Conservation (phyloP, 2,888 invertebrate species). For the Galerucella calmariensis region DNA sequence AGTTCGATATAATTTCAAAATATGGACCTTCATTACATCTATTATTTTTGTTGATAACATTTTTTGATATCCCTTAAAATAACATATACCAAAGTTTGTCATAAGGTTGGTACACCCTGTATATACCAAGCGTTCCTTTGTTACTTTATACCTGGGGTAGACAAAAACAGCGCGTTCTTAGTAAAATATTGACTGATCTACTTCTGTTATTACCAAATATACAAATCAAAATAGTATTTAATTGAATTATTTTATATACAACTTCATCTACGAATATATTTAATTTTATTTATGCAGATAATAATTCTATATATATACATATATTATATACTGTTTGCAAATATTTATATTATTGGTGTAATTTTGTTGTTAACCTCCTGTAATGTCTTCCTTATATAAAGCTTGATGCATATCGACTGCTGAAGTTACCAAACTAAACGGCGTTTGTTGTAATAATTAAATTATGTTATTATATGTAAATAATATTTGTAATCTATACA, state of each 20-base stretch:
- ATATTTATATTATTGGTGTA: conserved; percentile 1
- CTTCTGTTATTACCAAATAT: neutral
- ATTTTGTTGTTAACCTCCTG: conserved; percentile 8
- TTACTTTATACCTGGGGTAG: neutral
- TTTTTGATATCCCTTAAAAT: too few relatives aligned
- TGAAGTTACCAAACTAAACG: conserved; percentile 44
- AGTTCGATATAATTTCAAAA: too few relatives aligned
- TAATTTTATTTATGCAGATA: conserved; percentile 7
- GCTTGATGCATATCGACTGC: conserved; percentile 35
- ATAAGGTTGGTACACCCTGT: too few relatives aligned
- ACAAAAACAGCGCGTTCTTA: neutral
- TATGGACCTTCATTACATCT: too few relatives aligned
- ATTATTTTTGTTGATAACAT: too few relatives aligned
- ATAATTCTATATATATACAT: neutral
- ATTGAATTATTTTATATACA: conserved; percentile 7
- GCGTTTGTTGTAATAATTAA: conserved; percentile 50
- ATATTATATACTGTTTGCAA: neutral
- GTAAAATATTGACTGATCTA: neutral
- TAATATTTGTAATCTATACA: conserved; percentile 59
- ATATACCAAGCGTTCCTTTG: conserved; percentile 1
- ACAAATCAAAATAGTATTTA: conserved; percentile 3
- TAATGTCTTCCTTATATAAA: conserved; percentile 37
- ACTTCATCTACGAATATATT: conserved; percentile 1
- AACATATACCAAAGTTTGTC: too few relatives aligned
- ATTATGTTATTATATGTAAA: conserved; percentile 55